Evolutionary conservation across 2,113 vertebrate genomes (phyloP).

Genomic region (Stigmatopora argus): DNA sequence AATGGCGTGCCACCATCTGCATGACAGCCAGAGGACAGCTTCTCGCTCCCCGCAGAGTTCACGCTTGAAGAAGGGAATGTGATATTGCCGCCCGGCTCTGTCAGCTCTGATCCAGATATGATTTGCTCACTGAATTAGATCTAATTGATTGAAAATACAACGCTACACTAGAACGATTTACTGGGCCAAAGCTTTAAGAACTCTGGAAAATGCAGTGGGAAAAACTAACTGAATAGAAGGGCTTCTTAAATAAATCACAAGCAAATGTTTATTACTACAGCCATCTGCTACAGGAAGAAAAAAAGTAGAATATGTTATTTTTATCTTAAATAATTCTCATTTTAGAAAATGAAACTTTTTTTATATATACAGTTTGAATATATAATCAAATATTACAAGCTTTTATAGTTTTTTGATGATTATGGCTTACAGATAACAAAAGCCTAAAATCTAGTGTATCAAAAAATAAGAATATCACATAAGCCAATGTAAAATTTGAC

Average conservation of each 20-base stretch:
- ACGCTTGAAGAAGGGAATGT: slow-evolving; percentile 13
- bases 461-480: no score
- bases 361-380: no score
- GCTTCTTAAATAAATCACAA: neutral
- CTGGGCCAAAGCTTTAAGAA: slow-evolving; percentile 24
- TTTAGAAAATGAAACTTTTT: no score
- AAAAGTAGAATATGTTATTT: no score
- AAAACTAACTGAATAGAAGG: slow-evolving; percentile 24
- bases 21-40: slow-evolving; percentile 38
- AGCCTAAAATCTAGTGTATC: no score
- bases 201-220: slow-evolving; percentile 27
- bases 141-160: slow-evolving; percentile 31
- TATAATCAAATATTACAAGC: no score
- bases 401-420: no score
- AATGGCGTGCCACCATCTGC: slow-evolving; percentile 13
- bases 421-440: no score
- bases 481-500: no score
- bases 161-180: slow-evolving; percentile 5
- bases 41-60: slow-evolving; percentile 27
- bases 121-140: slow-evolving; percentile 47
- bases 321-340: no score
- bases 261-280: neutral
- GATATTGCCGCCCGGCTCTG: slow-evolving; percentile 25
- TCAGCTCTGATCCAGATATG: slow-evolving; percentile 39
- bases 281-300: no score